Base-by-base conservation (phyloP, 2,888 invertebrate species). In the Pseudococcus viburni region DNA sequence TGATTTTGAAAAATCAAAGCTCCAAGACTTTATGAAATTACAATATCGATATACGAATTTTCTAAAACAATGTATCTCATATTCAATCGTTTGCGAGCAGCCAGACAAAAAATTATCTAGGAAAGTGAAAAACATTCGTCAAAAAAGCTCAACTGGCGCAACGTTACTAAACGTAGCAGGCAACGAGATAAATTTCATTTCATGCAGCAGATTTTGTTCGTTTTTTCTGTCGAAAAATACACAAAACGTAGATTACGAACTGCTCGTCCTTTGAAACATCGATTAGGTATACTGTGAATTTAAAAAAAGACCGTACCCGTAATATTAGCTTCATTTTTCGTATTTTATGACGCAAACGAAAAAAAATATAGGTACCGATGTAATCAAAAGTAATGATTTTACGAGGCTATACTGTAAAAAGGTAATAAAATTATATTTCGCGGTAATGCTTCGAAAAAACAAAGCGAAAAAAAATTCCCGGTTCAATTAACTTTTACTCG, bases 381-480 rank as follows among this genome's bases (percentile, higher is more conserved):
- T 83, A 83, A 46, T 83, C 42, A 83, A 83, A 83, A 83, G 46
- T 83, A 46, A 83, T 83, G 80, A 83, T 46, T 68, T 26, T 26
- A 68, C 26, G 33, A 1, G 15, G 80, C 73, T 42, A 42, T 5
- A 1, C 17, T 39, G 39, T 77, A 77, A 77, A 77, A 83, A 83
- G 73, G 2, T 73, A 73, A 73, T 46, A 83, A 83, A 83, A 83
- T 42, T 83, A 83, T 83, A 6, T 9, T 42, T 46, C 11, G 80
- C 19, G 26, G 46, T 19, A 19, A 83, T 46, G 12, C 19, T 26
- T 77, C 12, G 39, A 33, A 33, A 33, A 46, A 46, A 46, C 17
- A 19, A 12, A 42, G 42, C 6, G 26, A 42, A 80, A 42, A 83
- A 83, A 83, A 42, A 19, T n/a, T 9, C 46, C 39, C 0, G 39